Base-by-base conservation (phyloP, 2,888 invertebrate species). In the Melinopterus prodromus region DNA sequence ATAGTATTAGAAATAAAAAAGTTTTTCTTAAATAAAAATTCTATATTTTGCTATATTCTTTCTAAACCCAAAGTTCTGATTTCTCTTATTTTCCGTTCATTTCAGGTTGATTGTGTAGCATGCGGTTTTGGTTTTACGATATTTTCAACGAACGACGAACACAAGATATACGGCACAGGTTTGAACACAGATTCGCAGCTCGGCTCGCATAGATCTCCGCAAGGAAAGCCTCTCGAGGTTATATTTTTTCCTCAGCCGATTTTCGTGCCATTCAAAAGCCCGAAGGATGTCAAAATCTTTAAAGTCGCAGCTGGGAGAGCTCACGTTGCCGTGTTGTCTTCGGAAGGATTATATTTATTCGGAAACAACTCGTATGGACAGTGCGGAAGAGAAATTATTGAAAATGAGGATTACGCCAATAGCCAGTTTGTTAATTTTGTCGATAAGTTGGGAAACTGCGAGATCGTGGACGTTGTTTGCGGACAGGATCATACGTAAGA, bases 341-440 rank as follows among this genome's bases (percentile, higher is more conserved):
- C 94, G 79, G 96, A 96, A 87, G 96, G 95, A 2, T 92, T 96
- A 0, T 98, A 94, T 87, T 83, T 86, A 14, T 89, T 98, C 78
- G 99, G 99, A 0, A 97, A 97, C 88, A 99, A 99, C 89, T 92
- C 95, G 0, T 97, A 96, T 87, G 99, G 99, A 0, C 99, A 99
- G 88, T 99, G 99, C 88, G 98, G 97, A 0, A 91, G 98, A 77
- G 92, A 92, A 78, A 93, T 98, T 80, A 93, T 97, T 82, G 88
- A 92, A 4, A 91, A 94, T 80, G 98, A 98, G 88, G 91, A 94
- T 78, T 97, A 96, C 85, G 89, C 87, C 72, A 92, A 92, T 6
- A 95, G 93, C 84, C 92, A 92, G 87, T 90, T 92, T 7, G 90
- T 96, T 26, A 91, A 96, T 88, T 91, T 93, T 80, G 93, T 97